Evolutionary conservation across 2,797 vertebrate genomes (phyloP).

Genomic region (Pipistrellus kuhlii): DNA sequence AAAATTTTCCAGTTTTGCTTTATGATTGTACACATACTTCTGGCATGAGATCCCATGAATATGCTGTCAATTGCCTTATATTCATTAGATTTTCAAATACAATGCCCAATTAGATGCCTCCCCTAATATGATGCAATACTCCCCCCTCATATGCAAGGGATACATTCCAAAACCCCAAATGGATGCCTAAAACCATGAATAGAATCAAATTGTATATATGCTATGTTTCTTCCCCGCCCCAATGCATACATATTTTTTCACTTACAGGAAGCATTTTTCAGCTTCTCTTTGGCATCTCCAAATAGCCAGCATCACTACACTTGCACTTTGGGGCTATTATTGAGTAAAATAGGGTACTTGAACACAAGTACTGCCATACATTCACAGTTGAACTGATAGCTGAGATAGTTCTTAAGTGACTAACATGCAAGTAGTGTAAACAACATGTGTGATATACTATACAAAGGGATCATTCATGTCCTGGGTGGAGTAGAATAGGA

Average conservation of each 20-base stretch:
- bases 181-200: neutral
- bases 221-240: neutral
- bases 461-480: neutral
- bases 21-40: neutral
- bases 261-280: neutral
- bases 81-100: neutral
- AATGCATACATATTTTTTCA: neutral
- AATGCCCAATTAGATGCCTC: neutral
- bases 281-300: neutral
- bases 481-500: neutral
- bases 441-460: neutral
- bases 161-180: neutral
- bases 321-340: neutral
- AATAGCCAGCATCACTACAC: neutral
- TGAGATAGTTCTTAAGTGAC: neutral
- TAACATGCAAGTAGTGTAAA: neutral
- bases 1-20: neutral
- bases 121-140: neutral
- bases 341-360: neutral
- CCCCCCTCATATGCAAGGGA: neutral
- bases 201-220: neutral
- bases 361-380: neutral
- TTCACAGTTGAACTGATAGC: neutral
- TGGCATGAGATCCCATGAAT: neutral
- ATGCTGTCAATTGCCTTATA: neutral